Conservation (phyloP, 2,888 invertebrate genomes). For the Pardosa pseudoannulata region DNA sequence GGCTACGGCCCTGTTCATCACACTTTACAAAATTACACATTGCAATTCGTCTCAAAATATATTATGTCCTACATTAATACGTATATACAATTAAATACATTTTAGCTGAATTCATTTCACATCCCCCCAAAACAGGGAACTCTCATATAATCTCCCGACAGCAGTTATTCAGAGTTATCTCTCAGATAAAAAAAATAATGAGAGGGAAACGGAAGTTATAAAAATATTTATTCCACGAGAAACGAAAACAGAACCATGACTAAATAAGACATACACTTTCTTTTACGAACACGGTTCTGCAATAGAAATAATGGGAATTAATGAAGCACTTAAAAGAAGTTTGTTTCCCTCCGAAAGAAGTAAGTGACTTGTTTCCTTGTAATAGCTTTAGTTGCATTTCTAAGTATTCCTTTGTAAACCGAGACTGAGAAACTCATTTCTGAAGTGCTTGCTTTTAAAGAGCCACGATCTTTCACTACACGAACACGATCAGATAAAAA, state of each 20-base stretch:
- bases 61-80: too few species aligned
- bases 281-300: neutral
- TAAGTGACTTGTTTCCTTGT: neutral
- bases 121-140: too few species aligned
- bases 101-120: too few species aligned
- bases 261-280: neutral
- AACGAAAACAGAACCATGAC: neutral
- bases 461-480: neutral
- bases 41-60: too few species aligned
- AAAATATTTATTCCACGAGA: neutral
- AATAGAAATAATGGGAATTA: neutral
- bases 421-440: neutral
- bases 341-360: neutral
- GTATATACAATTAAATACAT: too few species aligned
- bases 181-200: too few species aligned
- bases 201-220: neutral
- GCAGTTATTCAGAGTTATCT: too few species aligned
- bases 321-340: neutral
- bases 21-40: too few species aligned
- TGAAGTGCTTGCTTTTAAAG: neutral
- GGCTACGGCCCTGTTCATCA: too few species aligned
- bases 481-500: neutral
- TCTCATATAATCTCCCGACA: too few species aligned
- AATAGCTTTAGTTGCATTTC: neutral
- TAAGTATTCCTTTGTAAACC: neutral